Base-by-base conservation (phyloP, 2,888 invertebrate genomes). In the Eupithecia centaureata region DNA sequence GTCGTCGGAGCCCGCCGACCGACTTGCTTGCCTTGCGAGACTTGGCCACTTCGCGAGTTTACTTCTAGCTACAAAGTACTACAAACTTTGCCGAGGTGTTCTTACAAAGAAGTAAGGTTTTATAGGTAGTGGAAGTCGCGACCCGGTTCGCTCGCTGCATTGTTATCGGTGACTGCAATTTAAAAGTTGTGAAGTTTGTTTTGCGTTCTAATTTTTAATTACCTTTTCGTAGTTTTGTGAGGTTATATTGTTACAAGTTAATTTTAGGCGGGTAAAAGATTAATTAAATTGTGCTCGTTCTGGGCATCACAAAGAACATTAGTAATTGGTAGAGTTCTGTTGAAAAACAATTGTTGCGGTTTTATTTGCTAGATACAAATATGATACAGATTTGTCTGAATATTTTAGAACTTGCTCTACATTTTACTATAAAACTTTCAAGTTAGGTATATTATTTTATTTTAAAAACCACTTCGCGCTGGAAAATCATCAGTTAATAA, bases 41-140 rank as follows among this genome's bases (percentile, higher is more conserved):
- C 30, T 79, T 81, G 77, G 79, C 74, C 77, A 79, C 80, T 84
- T 84, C 76, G 78, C 79, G 89, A 92, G 91, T 93, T 93, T 90
- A 92, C 92, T 93, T 93, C 57, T 32, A 27, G 81, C 78, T 80
- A 85, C 82, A 92, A 93, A 93, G 87, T 93, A 56, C 32, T 57
- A 13, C 32, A 66, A 66, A 66, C 51, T 67, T 92, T 93, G 89
- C 84, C 87, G 86, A 90, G 90, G 87, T 90, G 88, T 89, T 91
- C 88, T 89, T 90, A 90, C 89, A 88, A 89, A 92, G 91, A 91
- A 93, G 88, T 91, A 89, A 87, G 87, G 82, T 83, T 87, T 88
- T 87, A 86, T 88, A 91, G 18, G 47, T 47, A 15, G 89, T 91
- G 90, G 89, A 88, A 88, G 84, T 79, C 76, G 81, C 77, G 77